Base-by-base conservation (phyloP, 2,113 vertebrate species). In the Neotoma lepida region DNA sequence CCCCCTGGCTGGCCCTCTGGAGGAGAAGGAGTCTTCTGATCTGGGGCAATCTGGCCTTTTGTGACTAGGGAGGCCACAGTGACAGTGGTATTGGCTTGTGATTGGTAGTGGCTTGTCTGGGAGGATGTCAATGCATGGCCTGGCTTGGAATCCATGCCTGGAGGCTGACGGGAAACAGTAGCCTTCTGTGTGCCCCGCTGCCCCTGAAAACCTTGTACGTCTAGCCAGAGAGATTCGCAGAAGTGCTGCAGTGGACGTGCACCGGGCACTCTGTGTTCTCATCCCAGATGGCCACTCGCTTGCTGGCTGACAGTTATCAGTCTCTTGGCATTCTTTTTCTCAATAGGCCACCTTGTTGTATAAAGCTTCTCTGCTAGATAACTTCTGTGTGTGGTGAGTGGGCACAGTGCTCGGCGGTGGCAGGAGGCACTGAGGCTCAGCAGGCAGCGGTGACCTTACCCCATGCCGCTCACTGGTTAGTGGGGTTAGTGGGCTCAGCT, bases 21-120 rank as follows among this genome's bases (percentile, higher is more conserved):
- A 64, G 1, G 82, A 44, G 44, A 86, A 90, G 6, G 73, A 74
- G n/a, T 30, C 81, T 81, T 85, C 54, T 71, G 77, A 93, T 82
- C 82, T 71, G n/a, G 56, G 64, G 82, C 22, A 68, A 56, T 92
- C 24, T 6, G 73, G 89, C 68, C 73, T 92, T 95, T 92, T 64
- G 84, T 41, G 0, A 56, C 22, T 24, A 41, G 39, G 68, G 89
- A 78, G 77, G 73, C 46, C 76, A 4, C 58, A 81, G 24, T 2
- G 88, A 88, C 86, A 51, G 82, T 30, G 35, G 26, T 58, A 10
- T n/a, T n/a, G n/a, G n/a, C n/a, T n/a, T n/a, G n/a, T 24, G 46
- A 73, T 66, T 41, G 41, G 35, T n/a, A 0, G 64, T 8, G 22
- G 66, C 51, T 77, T 66, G 81, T 49, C 71, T 56, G 46, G 61